phyloP scores from a whole-genome alignment of 2,797 vertebrate genomes.

The Streptopelia turtur region DNA sequence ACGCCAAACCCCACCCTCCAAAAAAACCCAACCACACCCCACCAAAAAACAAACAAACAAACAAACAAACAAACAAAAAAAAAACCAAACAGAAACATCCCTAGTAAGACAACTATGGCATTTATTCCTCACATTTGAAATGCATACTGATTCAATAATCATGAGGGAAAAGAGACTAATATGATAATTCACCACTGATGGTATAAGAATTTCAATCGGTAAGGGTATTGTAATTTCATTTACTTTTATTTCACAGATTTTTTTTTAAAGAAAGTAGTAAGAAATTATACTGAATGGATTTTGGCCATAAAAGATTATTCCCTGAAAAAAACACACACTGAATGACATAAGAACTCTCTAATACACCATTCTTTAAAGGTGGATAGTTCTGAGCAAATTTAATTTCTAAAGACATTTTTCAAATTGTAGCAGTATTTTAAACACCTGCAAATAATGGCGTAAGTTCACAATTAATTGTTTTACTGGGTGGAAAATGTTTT shows the following conservation, averaged over 20 bases:
- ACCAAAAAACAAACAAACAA: too few relatives aligned
- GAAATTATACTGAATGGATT: not conserved
- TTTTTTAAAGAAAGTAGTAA: not conserved
- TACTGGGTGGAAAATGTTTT: not conserved
- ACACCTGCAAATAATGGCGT: not conserved
- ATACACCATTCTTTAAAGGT: not conserved
- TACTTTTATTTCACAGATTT: not conserved
- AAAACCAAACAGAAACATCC: not conserved
- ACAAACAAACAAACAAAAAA: not conserved
- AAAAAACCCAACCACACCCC: not conserved
- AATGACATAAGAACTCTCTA: not conserved
- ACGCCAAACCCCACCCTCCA: not conserved
- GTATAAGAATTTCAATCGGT: not conserved
- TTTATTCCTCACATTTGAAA: not conserved
- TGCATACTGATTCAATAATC: not conserved
- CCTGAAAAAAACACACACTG: not conserved
- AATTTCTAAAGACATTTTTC: not conserved
- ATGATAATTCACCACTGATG: not conserved
- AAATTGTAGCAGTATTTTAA: not conserved
- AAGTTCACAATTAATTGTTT: not conserved
- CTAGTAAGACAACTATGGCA: not conserved
- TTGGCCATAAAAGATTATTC: not conserved
- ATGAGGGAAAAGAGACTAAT: not conserved
- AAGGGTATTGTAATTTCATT: not conserved
- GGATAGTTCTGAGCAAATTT: not conserved